Base-by-base conservation (phyloP, 2,888 invertebrate genomes). In the Gastrophysa polygoni region DNA sequence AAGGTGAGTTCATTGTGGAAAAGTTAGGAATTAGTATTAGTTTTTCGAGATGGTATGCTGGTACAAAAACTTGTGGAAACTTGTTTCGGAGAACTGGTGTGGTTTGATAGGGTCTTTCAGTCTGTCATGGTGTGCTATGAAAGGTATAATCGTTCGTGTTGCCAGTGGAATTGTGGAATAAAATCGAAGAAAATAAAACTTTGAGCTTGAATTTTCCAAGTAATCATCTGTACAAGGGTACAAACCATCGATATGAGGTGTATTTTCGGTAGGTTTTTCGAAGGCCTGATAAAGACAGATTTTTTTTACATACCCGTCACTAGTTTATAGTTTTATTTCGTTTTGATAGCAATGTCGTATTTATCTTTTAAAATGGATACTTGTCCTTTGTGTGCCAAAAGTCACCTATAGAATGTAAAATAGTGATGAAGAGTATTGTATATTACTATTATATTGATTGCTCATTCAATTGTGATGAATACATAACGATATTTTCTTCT, bases 61-160 rank as follows among this genome's bases (percentile, higher is more conserved):
- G 16, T 3, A 16, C 1, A 43, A 54, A 54, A 14, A 38, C 60
- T 48, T 60, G 44, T 38, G 21, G 46, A 60, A 73, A 72, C 71
- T 66, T 71, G 72, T 74, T 73, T 64, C 66, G 49, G 47, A 63
- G 68, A 70, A 68, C 75, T 77, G 77, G 74, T 73, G 71, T 73
- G 69, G 77, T 77, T 77, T 77, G 72, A 77, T 73, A 72, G 71
- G 77, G 78, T 74, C 75, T 77, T 75, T 72, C 75, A 75, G 73
- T 77, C 73, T 49, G 47, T 50, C 49, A 54, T 57, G 54, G 56
- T 51, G 59, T 56, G 52, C 56, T 58, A 61, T 50, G 63, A 62
- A 66, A 64, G 64, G 63, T 67, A 67, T 68, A n/a, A n/a, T 71
- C 71, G 72, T 73, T 55, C 59, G 59, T 63, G 58, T 59, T 55